These are phyloP conservation scores for Drosophila truncata DNA, from an alignment of 1,140 invertebrate species.

Conservation along the genomic window DNA sequence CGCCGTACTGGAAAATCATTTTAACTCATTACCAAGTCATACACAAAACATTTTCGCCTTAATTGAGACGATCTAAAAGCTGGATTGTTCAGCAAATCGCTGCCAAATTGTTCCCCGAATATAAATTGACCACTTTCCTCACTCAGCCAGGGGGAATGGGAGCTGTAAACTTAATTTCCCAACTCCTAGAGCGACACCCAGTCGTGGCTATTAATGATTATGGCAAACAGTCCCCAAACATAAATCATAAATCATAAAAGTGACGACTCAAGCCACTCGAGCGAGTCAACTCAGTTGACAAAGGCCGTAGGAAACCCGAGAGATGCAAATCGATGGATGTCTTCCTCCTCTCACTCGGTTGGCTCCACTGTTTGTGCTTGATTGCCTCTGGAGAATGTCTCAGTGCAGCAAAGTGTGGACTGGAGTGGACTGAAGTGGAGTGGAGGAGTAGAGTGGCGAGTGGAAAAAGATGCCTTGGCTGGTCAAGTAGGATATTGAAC, in stretches of 20 bases:
- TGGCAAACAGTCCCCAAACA: conserved; percentile 42
- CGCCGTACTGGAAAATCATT: conserved; percentile 44
- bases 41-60: conserved; percentile 60
- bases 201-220: conserved; percentile 65
- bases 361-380: conserved; percentile 59
- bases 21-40: conserved; percentile 49
- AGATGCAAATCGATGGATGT: conserved; percentile 63
- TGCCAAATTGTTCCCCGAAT: conserved; percentile 39
- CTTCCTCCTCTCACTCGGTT: conserved; percentile 14
- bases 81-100: conserved; percentile 62
- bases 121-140: conserved; percentile 54
- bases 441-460: neutral
- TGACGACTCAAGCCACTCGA: conserved; percentile 58
- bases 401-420: conserved; percentile 50
- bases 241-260: conserved; percentile 76
- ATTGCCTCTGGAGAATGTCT: conserved; percentile 75
- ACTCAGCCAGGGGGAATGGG: conserved; percentile 13
- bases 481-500: conserved; percentile 10
- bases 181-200: conserved; percentile 8
- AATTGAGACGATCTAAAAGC: conserved; percentile 42
- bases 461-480: conserved; percentile 16
- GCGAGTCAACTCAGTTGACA: conserved; percentile 65
- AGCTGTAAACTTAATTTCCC: neutral
- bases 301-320: conserved; percentile 64
- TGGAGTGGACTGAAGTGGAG: conserved; percentile 22